Evolutionary conservation across 2,888 invertebrate genomes (phyloP).

Genomic region (Aricia artaxerxes): DNA sequence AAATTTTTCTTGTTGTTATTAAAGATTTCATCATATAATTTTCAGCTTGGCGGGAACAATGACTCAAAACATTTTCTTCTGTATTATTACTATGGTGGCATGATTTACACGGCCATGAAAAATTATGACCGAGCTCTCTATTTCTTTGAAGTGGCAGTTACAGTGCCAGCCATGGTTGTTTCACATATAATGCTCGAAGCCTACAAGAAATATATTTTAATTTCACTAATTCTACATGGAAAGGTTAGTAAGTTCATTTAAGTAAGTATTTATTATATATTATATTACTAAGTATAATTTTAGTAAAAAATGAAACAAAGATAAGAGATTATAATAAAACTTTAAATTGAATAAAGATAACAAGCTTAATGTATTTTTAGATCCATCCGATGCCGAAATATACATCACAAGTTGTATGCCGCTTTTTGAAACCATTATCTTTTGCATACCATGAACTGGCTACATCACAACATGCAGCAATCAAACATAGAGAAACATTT

Average conservation of each 20-base stretch:
- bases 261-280: neutral
- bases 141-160: conserved; percentile 97
- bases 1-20: conserved; percentile 33
- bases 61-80: conserved; percentile 94
- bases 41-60: conserved; percentile 85
- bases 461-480: conserved; percentile 87
- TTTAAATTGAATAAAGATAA: neutral
- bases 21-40: conserved; percentile 37
- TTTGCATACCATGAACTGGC: conserved; percentile 94
- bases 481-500: conserved; percentile 91
- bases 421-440: conserved; percentile 91
- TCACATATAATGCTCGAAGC: conserved; percentile 99
- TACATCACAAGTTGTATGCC: conserved; percentile 92
- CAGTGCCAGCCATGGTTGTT: conserved; percentile 96
- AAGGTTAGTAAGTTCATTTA: conserved; percentile 80
- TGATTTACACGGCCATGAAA: conserved; percentile 97
- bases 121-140: conserved; percentile 95
- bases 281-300: too few species aligned
- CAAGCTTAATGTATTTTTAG: conserved; percentile 52
- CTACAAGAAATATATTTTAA: conserved; percentile 97
- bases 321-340: neutral
- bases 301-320: too few species aligned
- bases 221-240: conserved; percentile 94
- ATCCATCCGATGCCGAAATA: conserved; percentile 90
- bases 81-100: conserved; percentile 98